Conservation (phyloP, 2,113 vertebrate genomes). For the Entomyzon cyanotis region DNA sequence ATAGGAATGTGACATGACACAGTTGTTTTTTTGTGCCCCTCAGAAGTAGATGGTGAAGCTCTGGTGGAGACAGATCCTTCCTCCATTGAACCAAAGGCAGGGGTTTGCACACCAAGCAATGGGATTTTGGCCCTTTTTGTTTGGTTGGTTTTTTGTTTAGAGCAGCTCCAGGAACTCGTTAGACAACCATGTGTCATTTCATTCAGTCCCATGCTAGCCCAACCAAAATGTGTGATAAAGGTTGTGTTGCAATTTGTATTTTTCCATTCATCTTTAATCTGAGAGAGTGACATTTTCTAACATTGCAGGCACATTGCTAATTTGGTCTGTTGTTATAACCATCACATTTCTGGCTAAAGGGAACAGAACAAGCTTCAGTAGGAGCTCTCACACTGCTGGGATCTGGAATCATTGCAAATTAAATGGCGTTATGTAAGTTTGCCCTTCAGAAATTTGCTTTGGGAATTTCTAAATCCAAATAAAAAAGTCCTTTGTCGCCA, state of each 20-base stretch:
- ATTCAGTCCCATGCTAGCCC: not conserved
- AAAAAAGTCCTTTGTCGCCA: constrained; percentile 43
- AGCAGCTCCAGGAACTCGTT: not conserved
- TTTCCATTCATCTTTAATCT: not conserved
- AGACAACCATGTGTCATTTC: not conserved
- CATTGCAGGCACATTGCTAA: not conserved
- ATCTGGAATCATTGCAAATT: constrained; percentile 49
- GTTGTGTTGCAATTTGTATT: not conserved
- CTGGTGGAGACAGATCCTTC: not conserved
- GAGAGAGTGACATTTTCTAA: not conserved
- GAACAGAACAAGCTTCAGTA: not conserved
- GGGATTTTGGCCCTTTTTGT: not conserved
- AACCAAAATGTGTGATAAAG: not conserved
- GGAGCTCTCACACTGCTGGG: not conserved
- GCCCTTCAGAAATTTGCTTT: constrained; percentile 53
- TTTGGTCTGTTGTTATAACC: not conserved
- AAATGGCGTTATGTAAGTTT: constrained; percentile 39
- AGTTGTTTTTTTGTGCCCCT: not conserved
- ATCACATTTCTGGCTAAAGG: not conserved
- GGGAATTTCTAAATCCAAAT: constrained; percentile 55
- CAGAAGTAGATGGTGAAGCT: fast-evolving
- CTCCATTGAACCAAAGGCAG: not conserved
- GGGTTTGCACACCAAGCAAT: not conserved
- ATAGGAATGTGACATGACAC: not conserved
- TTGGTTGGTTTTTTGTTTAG: not conserved